phyloP scores from a whole-genome alignment of 2,888 invertebrate species.

The Willowsia nigromaculata region DNA sequence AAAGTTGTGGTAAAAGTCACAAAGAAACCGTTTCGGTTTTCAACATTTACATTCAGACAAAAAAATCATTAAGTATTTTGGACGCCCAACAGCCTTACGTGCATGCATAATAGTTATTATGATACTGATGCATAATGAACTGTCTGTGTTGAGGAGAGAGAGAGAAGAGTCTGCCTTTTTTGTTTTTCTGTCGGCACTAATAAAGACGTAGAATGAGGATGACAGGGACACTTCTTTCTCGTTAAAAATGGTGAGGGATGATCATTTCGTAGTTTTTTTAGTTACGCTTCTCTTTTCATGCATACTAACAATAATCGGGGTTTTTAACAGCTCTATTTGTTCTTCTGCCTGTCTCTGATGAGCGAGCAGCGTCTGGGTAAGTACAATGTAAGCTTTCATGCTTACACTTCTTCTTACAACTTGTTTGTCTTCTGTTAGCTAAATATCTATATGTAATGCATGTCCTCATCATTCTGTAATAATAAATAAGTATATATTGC shows the following conservation, averaged over 20 bases:
- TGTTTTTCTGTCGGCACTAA: conserved; percentile 62
- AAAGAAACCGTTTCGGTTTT: conserved; percentile 55
- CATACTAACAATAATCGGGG: conserved; percentile 56
- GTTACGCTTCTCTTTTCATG: conserved; percentile 40
- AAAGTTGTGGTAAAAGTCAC: conserved; percentile 41
- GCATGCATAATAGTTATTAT: neutral
- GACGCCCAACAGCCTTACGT: neutral
- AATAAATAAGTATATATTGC: conserved; percentile 38
- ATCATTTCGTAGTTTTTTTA: conserved; percentile 46
- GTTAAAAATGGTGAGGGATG: conserved; percentile 69
- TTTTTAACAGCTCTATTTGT: conserved; percentile 71
- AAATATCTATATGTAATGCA: conserved; percentile 7
- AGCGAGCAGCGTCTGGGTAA: neutral
- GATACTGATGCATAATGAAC: conserved; percentile 1
- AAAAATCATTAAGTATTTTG: conserved; percentile 42
- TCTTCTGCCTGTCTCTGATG: conserved; percentile 17
- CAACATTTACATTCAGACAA: conserved; percentile 48
- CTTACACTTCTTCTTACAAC: conserved; percentile 33
- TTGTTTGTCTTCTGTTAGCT: conserved; percentile 47
- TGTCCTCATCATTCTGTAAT: conserved; percentile 53
- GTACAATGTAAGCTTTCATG: conserved; percentile 22
- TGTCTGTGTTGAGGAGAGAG: neutral
- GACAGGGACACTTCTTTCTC: conserved; percentile 72
- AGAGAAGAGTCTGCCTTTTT: neutral
- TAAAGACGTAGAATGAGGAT: conserved; percentile 67